Evolutionary conservation across 2,113 vertebrate species (phyloP), one percentile per base, ranked within the genome.

Genomic region (Anarhynchus alexandrinus): DNA sequence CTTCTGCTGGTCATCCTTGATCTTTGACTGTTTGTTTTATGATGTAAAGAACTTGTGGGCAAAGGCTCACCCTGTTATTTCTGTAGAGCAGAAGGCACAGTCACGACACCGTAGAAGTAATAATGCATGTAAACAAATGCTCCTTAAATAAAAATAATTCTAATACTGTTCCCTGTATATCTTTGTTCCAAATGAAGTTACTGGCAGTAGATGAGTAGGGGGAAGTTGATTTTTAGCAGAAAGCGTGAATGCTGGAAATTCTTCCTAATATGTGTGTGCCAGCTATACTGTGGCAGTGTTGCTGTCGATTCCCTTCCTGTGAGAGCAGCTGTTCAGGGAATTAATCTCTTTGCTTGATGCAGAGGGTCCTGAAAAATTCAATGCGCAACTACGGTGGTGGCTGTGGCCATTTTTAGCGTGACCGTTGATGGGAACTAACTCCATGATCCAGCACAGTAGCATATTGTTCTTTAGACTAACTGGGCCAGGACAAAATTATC

Each of bases 131-230:
- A 96, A 95, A 97, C 78, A 96, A 85, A 67, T 82, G 66, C 55
- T 85, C 15, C 91, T 90, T 85, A 87, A 94, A 62, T 94, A 97
- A 96, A 96, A 95, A 94, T 94, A 96, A 91, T 87, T 89, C 64
- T 90, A 87, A 86, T 97, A 86, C 51, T 1, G 5, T 69, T 91
- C 77, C 54, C 43, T 55, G 59, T 55, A 34, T 90, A 27, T 96
- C 84, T 95, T 95, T 90, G 89, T 95, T 96, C 91, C 89, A 96
- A 95, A 88, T 93, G 93, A 95, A 95, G 87, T 83, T 96, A 47
- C 92, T 94, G 94, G 91, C 86, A 92, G 84, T 95, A 71, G 91
- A 91, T 97, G 96, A 96, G 94, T 95, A 95, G 94, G 92, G 95
- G 94, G 94, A 92, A 94, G 95, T 72, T 94, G 87, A 67, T 86